These are phyloP conservation scores for Leguminivora glycinivorella DNA, from an alignment of 1,140 invertebrate species.

Conservation along the genomic window DNA sequence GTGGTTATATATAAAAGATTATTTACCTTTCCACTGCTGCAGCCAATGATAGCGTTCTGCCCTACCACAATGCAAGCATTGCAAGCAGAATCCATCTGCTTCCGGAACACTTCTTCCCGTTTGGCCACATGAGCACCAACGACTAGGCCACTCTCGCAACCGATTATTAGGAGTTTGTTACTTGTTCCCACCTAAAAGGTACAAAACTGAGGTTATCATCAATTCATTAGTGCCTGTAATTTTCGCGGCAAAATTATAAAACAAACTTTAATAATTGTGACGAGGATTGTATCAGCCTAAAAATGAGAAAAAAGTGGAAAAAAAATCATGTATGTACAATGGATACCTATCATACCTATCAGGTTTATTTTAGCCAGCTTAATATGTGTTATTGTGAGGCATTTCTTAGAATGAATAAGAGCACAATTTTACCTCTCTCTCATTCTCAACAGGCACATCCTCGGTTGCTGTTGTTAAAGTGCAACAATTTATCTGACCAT, in stretches of 20 bases:
- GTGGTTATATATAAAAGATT: not conserved
- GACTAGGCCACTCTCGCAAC: slow-evolving; percentile 83
- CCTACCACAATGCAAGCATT: slow-evolving; percentile 74
- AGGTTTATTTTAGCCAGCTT: no score
- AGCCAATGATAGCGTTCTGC: slow-evolving; percentile 71
- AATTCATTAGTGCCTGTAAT: no score
- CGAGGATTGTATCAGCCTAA: no score
- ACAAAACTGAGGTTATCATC: not conserved
- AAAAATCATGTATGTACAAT: no score
- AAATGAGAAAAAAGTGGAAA: no score
- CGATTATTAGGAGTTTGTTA: slow-evolving; percentile 82
- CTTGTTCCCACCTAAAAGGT: slow-evolving; percentile 81
- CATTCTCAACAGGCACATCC: slow-evolving; percentile 57
- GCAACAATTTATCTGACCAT: slow-evolving; percentile 72
- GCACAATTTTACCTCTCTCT: slow-evolving; percentile 60
- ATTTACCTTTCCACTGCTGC: slow-evolving; percentile 77
- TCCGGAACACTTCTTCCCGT: slow-evolving; percentile 72
- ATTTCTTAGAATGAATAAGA: not conserved
- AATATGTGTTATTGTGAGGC: no score
- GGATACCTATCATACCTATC: no score
- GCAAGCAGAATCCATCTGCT: slow-evolving; percentile 74
- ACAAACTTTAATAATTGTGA: no score
- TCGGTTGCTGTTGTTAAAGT: slow-evolving; percentile 52
- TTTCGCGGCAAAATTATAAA: no score
- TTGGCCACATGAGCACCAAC: slow-evolving; percentile 80